phyloP scores from a whole-genome alignment of 2,888 invertebrate genomes.

The Nomada hirtipes region DNA sequence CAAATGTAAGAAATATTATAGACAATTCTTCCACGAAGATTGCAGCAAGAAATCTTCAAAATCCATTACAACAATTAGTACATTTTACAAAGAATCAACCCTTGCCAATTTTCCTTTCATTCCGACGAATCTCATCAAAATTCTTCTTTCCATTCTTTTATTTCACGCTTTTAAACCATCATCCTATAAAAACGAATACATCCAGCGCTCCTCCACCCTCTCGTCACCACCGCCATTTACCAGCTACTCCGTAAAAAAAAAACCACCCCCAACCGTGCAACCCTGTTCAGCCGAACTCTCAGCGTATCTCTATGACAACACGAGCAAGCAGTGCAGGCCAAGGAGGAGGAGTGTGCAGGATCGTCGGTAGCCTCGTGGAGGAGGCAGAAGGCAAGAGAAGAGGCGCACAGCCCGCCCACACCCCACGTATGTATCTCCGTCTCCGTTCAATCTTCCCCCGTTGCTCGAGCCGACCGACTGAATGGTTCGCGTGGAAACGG shows the following conservation, averaged over 20 bases:
- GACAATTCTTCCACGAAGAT: too few species aligned
- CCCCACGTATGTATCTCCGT: conserved; percentile 37
- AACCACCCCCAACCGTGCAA: background rate
- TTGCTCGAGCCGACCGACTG: conserved; percentile 27
- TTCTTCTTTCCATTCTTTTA: too few species aligned
- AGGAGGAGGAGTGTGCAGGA: conserved; percentile 47
- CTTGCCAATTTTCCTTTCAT: too few species aligned
- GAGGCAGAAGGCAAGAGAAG: conserved; percentile 57
- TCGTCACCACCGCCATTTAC: too few species aligned
- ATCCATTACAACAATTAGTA: too few species aligned
- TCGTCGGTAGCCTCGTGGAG: conserved; percentile 35
- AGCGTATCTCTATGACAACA: background rate
- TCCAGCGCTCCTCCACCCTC: too few species aligned
- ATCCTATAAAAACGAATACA: too few species aligned
- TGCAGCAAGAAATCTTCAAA: too few species aligned
- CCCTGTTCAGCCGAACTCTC: background rate
- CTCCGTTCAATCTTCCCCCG: conserved; percentile 21
- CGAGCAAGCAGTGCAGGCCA: background rate
- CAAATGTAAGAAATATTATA: too few species aligned
- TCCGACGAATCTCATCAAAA: too few species aligned
- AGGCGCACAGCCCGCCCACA: conserved; percentile 61
- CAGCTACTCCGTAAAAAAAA: background rate
- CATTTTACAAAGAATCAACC: too few species aligned
- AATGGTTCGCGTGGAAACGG: conserved; percentile 49
- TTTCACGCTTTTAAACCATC: too few species aligned